Evolutionary conservation across 2,797 vertebrate genomes (phyloP), one percentile per base, ranked within the genome.

Genomic region (Acestrorhynchus altus): DNA sequence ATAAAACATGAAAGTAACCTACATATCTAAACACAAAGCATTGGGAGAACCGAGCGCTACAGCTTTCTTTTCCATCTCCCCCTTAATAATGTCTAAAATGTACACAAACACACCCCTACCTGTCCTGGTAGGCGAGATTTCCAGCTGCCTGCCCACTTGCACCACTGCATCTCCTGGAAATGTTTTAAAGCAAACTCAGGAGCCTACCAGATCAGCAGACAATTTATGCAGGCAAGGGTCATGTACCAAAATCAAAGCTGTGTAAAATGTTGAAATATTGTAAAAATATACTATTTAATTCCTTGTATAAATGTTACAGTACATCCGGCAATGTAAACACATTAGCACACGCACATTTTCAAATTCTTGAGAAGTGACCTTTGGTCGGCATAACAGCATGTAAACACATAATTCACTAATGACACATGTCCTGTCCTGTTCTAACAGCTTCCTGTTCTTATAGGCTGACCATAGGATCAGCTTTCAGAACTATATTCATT

Each of bases 131-230:
- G 90, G 90, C 86, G 88, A 83, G 84, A 87, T 80, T 89, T 89
- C 92, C 89, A 93, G 78, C 87, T 83, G 81, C 91, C 90, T n/a
- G 89, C 90, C 93, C 92, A 94, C 88, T 86, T 84, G 88, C 89
- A 91, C 92, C 90, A 87, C 86, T 89, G 94, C 90, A 93, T 88
- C 85, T 87, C 93, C 66, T 93, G 94, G 90, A 93, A 88, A 74
- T 91, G 92, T 93, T 88, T 87, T 72, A 39, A 63, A 44, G 54
- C 22, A 74, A 42, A 72, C 44, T 46, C 35, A 15, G 52, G 20
- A n/a, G 28, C 42, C 59, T 74, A 49, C 11, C 26, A 65, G 11
- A 76, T 42, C 28, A 51, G 8, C 49, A 61, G 54, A 68, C 22
- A 74, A 16, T 40, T 47, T 22, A 18, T 54, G 15, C 18, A 24